Percentiles rank a stretch among this genome's conserved stretches.
phyloP scores from a whole-genome alignment of 2,797 vertebrate species.

The Spinus olivaceus region DNA sequence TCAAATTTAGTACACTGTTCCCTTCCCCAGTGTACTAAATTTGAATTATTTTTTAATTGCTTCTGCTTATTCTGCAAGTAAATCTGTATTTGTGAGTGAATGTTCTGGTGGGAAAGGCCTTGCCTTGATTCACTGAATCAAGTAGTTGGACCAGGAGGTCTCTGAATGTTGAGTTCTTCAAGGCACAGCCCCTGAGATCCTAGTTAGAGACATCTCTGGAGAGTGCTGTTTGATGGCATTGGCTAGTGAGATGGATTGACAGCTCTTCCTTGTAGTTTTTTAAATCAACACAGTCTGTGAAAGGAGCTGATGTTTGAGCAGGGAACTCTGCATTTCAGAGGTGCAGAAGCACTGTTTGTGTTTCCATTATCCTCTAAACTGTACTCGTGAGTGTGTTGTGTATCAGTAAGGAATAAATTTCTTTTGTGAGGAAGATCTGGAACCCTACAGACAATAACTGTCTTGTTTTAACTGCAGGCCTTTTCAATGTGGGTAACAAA shows the following conservation, averaged over 20 bases:
- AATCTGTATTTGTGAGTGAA: neutral
- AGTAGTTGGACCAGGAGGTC: too few relatives aligned
- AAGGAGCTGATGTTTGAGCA: neutral
- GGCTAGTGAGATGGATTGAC: neutral
- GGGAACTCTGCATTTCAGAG: neutral
- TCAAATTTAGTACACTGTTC: neutral
- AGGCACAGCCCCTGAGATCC: neutral
- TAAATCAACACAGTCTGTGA: neutral
- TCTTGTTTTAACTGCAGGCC: constrained; percentile 78
- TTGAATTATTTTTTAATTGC: neutral
- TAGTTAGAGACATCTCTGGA: neutral
- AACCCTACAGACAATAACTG: neutral
- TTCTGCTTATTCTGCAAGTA: neutral
- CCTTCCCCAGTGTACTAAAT: neutral
- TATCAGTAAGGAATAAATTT: neutral
- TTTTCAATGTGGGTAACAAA: constrained; percentile 96
- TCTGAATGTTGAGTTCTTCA: neutral
- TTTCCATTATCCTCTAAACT: neutral
- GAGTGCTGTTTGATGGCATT: neutral
- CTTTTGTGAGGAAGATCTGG: neutral
- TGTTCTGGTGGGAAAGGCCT: neutral
- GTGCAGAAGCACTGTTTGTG: neutral
- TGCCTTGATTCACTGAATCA: neutral
- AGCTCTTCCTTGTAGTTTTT: neutral
- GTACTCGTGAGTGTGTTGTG: fast-evolving